Evolutionary conservation across 2,797 vertebrate genomes (phyloP), one percentile per base, ranked within the genome.

Genomic region (Tokudaia muenninki): DNA sequence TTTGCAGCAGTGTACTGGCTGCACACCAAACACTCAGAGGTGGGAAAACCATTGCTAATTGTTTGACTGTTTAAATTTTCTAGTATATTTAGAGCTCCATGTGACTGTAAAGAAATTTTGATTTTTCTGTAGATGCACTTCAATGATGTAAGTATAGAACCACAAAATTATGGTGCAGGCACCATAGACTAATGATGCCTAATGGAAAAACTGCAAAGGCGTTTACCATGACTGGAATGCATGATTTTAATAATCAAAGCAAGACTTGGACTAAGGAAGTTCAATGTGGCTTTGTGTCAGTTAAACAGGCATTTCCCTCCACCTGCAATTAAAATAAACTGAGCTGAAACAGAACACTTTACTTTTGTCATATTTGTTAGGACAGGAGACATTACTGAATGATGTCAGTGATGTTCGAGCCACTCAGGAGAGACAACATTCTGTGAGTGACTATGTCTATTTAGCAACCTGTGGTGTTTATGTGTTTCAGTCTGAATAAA

Each of bases 281-380:
- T 41, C 82, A 57, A 50, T 14, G n/a, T 79, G 91, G 93, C 81
- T 94, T 95, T 94, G 1, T 79, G 72, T 87, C 70, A 75, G 55
- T 78, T 88, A 88, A 95, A 95, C n/a, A 94, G 75, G 82, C 84
- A 88, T 90, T 96, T 94, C 79, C 75, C 24, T 67, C 91, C 59
- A 94, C 61, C 81, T 96, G 86, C 87, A 87, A 92, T 95, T 95
- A 82, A 94, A 97, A 93, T 94, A 93, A 97, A 94, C 83, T 75
- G 16, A 97, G 50, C 34, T 97, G 77, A 94, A 96, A 81, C 19
- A 90, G 63, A 92, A 70, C 65, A 41, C 90, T 90, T 86, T n/a
- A 21, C 61, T 72, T 77, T 81, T 91, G 41, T 74, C 70, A 29
- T 80, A 65, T 89, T 84, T 94, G 37, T 94, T 81, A 93, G 94